These are phyloP conservation scores for Neoitamus cyanurus DNA, from an alignment of 2,888 invertebrate genomes.

Conservation along the genomic window DNA sequence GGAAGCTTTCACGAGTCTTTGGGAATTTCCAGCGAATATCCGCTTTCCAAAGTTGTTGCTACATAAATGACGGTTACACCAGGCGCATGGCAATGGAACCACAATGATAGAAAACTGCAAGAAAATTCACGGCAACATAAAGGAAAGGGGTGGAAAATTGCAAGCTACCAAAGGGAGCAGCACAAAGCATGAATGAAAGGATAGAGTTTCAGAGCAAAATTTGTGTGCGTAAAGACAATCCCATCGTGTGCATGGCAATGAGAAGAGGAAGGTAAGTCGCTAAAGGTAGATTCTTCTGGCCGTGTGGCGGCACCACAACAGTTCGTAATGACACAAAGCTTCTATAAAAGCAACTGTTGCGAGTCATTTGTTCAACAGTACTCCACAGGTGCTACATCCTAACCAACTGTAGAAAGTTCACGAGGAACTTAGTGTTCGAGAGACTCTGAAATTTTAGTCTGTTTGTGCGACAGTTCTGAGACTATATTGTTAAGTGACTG, in stretches of 20 bases:
- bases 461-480: neutral
- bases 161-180: neutral
- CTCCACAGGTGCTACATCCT: conserved; percentile 55
- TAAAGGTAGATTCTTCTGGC: neutral
- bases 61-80: neutral
- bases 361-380: conserved; percentile 52
- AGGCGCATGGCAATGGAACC: neutral
- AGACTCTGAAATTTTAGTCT: neutral
- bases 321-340: conserved; percentile 47
- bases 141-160: neutral
- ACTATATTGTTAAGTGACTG: neutral
- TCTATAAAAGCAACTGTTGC: conserved; percentile 54
- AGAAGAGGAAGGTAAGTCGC: neutral
- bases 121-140: neutral
- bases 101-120: neutral
- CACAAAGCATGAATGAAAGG: neutral
- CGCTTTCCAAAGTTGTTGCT: neutral
- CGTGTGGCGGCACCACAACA: conserved; percentile 45
- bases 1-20: neutral
- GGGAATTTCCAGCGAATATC: neutral
- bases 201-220: neutral
- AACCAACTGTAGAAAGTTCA: neutral
- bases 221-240: conserved; percentile 20
- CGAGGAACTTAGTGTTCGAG: neutral
- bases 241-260: neutral